These are phyloP conservation scores for Hemichromis elongatus DNA, from an alignment of 2,113 vertebrate species.

Conservation along the genomic window DNA sequence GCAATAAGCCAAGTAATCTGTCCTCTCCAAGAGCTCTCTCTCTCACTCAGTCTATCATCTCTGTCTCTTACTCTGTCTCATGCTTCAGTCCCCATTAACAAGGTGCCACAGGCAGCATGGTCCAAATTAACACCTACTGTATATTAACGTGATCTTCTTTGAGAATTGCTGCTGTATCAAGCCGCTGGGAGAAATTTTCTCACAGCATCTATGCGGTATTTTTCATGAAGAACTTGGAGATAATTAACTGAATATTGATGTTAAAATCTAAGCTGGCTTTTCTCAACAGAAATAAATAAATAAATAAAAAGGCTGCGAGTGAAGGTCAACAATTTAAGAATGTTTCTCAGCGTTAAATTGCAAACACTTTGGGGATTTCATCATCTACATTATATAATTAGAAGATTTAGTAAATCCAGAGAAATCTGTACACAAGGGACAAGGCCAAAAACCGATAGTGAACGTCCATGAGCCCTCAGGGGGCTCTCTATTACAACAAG, in stretches of 20 bases:
- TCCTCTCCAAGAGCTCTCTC: conserved; percentile 8
- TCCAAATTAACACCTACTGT: conserved; percentile 15
- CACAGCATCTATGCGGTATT: background rate
- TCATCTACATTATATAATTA: background rate
- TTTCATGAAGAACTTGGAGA: background rate
- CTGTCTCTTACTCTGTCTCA: background rate
- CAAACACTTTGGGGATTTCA: background rate
- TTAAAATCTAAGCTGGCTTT: background rate
- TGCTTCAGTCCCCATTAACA: background rate
- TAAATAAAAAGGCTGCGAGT: background rate
- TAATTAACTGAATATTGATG: background rate
- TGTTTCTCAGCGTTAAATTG: background rate
- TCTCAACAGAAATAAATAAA: background rate
- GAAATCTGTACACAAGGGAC: background rate
- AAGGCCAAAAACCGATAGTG: background rate
- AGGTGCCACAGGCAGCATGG: background rate
- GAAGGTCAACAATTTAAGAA: background rate
- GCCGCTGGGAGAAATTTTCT: background rate
- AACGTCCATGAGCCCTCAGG: background rate
- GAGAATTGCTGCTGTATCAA: background rate
- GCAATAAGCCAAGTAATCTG: conserved; percentile 49
- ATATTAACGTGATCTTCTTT: background rate
- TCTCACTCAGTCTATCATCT: background rate
- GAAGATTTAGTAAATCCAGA: background rate
- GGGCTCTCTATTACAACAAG: background rate